Evolutionary conservation across 2,888 invertebrate genomes (phyloP).

Genomic region (Trachelus iudaicus): DNA sequence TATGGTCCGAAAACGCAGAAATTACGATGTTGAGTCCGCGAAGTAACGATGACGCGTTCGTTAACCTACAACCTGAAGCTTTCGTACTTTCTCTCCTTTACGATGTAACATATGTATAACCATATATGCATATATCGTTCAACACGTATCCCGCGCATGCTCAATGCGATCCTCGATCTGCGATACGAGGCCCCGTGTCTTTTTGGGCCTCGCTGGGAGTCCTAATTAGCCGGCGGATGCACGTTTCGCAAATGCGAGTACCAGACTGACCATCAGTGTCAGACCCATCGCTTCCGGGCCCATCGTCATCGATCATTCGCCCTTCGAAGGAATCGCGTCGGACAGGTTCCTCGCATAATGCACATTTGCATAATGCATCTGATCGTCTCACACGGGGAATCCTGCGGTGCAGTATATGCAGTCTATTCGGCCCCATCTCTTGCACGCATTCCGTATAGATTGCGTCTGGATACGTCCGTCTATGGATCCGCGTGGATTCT

Average conservation of each 20-base stretch:
- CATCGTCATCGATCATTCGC: neutral
- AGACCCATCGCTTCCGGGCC: neutral
- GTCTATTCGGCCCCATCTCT: neutral
- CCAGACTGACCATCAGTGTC: neutral
- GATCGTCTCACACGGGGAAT: neutral
- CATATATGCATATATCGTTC: neutral
- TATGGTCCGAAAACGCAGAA: conserved; percentile 26
- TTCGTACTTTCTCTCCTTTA: conserved; percentile 34
- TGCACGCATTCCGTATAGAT: neutral
- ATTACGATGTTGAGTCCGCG: conserved; percentile 12
- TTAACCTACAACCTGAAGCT: conserved; percentile 8
- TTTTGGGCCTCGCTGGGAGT: neutral
- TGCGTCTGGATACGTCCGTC: too few relatives aligned
- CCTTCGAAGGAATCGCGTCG: neutral
- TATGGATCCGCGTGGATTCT: neutral
- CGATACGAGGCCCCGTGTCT: neutral
- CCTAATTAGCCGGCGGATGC: neutral
- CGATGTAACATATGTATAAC: conserved; percentile 10
- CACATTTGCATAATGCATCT: neutral
- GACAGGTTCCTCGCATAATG: neutral
- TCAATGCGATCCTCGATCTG: neutral
- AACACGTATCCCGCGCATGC: neutral
- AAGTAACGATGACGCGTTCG: neutral
- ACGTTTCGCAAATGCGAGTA: neutral
- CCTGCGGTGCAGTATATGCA: neutral